Evolutionary conservation across 2,797 vertebrate species (phyloP).

Genomic region (Girardinus metallicus): DNA sequence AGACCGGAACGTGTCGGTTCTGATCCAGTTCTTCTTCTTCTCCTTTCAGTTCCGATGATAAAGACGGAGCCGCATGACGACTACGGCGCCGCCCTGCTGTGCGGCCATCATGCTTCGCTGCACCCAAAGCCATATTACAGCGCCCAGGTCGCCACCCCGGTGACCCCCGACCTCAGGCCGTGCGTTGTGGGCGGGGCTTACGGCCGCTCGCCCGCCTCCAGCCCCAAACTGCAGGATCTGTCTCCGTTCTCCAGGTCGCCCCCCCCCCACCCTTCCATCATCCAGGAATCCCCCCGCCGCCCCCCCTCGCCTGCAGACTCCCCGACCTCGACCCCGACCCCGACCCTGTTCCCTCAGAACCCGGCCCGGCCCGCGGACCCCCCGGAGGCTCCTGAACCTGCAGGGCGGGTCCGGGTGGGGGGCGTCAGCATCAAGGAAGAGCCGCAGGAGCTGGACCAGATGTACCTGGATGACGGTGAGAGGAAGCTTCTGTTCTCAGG

Average conservation of each 20-base stretch:
- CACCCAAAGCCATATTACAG: constrained; percentile 88
- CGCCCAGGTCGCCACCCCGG: constrained; percentile 80
- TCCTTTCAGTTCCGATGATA: constrained; percentile 90
- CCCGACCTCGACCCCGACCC: constrained; percentile 84
- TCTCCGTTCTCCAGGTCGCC: constrained; percentile 84
- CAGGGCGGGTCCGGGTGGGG: constrained; percentile 80
- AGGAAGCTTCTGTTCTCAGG: constrained; percentile 2
- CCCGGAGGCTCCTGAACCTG: constrained; percentile 79
- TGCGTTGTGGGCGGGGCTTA: constrained; percentile 83
- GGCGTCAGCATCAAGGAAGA: constrained; percentile 94
- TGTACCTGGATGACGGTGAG: constrained; percentile 99
- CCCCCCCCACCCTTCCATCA: constrained; percentile 81
- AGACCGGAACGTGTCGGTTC: not conserved
- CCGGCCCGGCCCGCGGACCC: constrained; percentile 45
- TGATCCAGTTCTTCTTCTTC: constrained; percentile 45
- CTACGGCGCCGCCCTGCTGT: constrained; percentile 83
- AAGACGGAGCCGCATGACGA: constrained; percentile 97
- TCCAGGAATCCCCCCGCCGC: constrained; percentile 83
- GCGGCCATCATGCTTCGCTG: constrained; percentile 78
- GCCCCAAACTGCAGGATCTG: constrained; percentile 91
- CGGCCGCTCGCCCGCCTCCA: constrained; percentile 82
- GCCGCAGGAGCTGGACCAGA: constrained; percentile 98
- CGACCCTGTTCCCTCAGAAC: constrained; percentile 44
- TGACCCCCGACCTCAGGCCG: constrained; percentile 84
- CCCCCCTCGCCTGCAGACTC: constrained; percentile 21